Conservation (phyloP, 1,140 invertebrate species). For the Drosophila tani region DNA sequence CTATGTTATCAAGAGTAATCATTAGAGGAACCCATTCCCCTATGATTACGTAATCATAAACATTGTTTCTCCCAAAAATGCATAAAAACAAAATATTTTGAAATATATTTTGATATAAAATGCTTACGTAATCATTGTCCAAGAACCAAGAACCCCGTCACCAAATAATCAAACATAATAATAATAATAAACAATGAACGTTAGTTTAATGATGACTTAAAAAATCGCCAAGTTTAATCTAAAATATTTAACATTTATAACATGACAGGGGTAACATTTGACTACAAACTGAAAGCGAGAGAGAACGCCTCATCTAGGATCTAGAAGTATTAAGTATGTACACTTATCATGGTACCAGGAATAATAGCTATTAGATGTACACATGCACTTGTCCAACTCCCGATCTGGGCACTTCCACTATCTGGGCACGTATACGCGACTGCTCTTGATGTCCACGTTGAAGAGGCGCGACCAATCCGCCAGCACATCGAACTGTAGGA, state of each 20-base stretch:
- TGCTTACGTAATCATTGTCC: too few species aligned
- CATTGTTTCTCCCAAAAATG: too few species aligned
- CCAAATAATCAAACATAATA: too few species aligned
- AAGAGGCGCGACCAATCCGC: constrained; percentile 74
- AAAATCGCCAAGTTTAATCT: constrained; percentile 26
- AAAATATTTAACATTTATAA: constrained; percentile 34
- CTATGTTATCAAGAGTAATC: too few species aligned
- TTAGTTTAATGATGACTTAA: background rate
- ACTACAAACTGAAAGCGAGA: constrained; percentile 30
- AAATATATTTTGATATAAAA: too few species aligned
- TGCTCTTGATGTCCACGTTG: constrained; percentile 79
- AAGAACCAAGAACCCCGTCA: too few species aligned
- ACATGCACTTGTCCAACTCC: background rate
- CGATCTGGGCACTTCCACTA: constrained; percentile 19
- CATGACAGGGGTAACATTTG: constrained; percentile 38
- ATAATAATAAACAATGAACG: too few species aligned
- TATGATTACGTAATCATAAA: too few species aligned
- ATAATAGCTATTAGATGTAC: constrained; percentile 29
- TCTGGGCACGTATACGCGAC: constrained; percentile 52
- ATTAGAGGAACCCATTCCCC: too few species aligned
- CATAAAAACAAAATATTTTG: too few species aligned
- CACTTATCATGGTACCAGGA: constrained; percentile 16
- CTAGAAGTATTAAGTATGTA: constrained; percentile 6
- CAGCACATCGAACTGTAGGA: constrained; percentile 55
- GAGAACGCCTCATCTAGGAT: constrained; percentile 20